Base-by-base conservation (phyloP, 2,113 vertebrate species). In the Takifugu flavidus region DNA sequence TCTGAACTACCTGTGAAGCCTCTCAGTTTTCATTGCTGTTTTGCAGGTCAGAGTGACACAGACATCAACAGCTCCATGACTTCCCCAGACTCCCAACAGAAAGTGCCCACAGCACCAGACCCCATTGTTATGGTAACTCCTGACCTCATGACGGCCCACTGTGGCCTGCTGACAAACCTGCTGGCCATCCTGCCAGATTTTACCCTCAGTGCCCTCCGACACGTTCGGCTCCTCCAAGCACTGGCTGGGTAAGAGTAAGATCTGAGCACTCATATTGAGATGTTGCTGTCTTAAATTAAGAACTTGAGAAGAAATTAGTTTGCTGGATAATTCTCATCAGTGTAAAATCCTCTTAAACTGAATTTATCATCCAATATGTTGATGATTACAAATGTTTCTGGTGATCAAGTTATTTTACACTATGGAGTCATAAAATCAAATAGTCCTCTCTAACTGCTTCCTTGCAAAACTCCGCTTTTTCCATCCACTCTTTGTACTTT, bases 161-260 rank as follows among this genome's bases (percentile, higher is more conserved):
- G 95, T 34, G 87, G 92, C 78, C 91, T 99, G 78, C 80, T 98
- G 65, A 85, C 90, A 65, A 96, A 95, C 83, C 88, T 99, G 64
- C 67, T 98, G 78, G 77, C 87, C 57, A 82, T 93, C 25, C 74
- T 90, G 79, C 92, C 96, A 25, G 67, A 91, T 65, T 94, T 95
- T 64, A 94, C 94, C 56, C 88, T 89, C 53, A 50, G 31, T 50
- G 92, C 93, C n/a, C 69, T 98, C 20, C 84, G 61, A 49, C 87
- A 91, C 52, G 79, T 90, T 52, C 89, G 82, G 54, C 90, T 96
- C 60, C 68, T 97, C 13, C 76, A 84, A 62, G 74, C 83, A n/a
- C 83, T 98, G 68, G 91, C 92, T 77, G 90, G 94, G 97, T 99
- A 85, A 72, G 83, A 76, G 13, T 25, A 26, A 13, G 31, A 13